phyloP scores from a whole-genome alignment of 2,797 vertebrate genomes.

The Echeneis naucrates region DNA sequence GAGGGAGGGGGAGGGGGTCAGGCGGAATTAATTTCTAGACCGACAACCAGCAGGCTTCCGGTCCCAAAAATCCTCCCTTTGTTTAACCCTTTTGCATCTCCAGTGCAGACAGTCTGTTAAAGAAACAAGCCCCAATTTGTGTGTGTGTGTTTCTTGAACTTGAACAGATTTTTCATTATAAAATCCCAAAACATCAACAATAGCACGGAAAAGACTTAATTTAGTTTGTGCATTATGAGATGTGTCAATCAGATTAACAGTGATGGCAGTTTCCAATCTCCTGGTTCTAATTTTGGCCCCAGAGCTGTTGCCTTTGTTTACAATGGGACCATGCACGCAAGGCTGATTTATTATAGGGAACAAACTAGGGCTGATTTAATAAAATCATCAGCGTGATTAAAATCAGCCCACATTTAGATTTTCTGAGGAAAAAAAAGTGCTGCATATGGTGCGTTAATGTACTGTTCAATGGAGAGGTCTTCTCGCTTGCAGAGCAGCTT shows the following conservation, averaged over 20 bases:
- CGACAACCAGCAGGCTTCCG: constrained; percentile 16
- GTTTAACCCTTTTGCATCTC: constrained; percentile 14
- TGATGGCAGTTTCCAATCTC: not conserved
- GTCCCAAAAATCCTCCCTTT: not conserved
- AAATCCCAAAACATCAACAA: not conserved
- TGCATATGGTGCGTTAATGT: constrained; percentile 67
- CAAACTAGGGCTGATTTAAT: constrained; percentile 27
- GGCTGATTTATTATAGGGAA: not conserved
- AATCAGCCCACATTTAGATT: constrained; percentile 48
- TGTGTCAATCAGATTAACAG: not conserved
- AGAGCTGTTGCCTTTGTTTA: constrained; percentile 29
- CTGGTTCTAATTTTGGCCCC: constrained; percentile 8
- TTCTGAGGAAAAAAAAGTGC: constrained; percentile 18
- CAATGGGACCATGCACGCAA: not conserved
- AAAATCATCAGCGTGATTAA: constrained; percentile 35
- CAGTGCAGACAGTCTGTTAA: not conserved
- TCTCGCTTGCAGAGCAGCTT: constrained; percentile 80
- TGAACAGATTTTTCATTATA: not conserved
- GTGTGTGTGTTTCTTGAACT: not conserved
- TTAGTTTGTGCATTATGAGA: not conserved
- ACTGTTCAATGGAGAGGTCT: constrained; percentile 70
- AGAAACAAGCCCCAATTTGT: not conserved
- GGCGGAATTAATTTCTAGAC: not conserved
- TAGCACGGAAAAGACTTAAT: not conserved
- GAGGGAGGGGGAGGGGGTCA: not conserved